phyloP scores from a whole-genome alignment of 2,113 vertebrate species.

The Pluvialis apricaria region DNA sequence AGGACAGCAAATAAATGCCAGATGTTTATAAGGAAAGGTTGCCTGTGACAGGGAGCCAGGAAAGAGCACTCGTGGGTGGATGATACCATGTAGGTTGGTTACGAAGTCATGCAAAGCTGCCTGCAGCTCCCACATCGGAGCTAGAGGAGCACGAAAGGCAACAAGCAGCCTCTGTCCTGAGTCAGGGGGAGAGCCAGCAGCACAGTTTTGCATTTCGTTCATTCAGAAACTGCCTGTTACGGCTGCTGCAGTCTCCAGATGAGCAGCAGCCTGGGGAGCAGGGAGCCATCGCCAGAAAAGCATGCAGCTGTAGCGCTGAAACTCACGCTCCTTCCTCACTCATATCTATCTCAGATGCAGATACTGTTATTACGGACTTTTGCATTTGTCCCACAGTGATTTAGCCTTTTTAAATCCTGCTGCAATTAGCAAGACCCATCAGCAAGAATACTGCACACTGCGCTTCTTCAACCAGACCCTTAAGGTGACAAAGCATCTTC shows the following conservation, averaged over 20 bases:
- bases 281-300: background rate
- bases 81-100: background rate
- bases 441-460: background rate
- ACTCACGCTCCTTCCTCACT: background rate
- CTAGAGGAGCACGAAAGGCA: background rate
- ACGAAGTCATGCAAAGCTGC: background rate
- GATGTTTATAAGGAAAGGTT: slow-evolving; percentile 32
- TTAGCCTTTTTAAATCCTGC: background rate
- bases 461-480: background rate
- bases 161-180: background rate
- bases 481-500: background rate
- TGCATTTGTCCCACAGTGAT: background rate
- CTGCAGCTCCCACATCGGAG: background rate
- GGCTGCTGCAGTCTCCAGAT: background rate
- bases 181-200: background rate
- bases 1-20: slow-evolving; percentile 39
- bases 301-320: fast-evolving
- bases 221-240: background rate
- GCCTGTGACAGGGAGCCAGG: background rate
- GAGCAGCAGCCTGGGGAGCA: background rate
- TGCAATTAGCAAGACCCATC: background rate
- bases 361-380: background rate
- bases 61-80: background rate
- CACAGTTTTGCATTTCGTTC: background rate
- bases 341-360: background rate